phyloP scores from a whole-genome alignment of 2,888 invertebrate genomes.

The Sarcophaga caerulescens region DNA sequence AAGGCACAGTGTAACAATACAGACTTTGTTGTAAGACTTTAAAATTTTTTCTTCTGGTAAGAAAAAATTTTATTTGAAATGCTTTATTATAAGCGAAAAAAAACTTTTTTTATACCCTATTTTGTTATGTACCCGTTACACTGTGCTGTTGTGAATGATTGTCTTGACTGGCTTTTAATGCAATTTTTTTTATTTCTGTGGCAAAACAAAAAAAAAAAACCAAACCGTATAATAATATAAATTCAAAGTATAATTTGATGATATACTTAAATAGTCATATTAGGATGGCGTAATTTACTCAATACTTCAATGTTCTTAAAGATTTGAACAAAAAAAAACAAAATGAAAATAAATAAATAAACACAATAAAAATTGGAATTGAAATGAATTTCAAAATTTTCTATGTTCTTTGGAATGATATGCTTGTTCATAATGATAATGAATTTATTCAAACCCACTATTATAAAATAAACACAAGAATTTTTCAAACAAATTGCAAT shows the following conservation, averaged over 20 bases:
- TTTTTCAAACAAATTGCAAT: neutral
- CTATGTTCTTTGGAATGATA: neutral
- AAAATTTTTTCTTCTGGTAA: too few relatives aligned
- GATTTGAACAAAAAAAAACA: neutral
- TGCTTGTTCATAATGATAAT: too few relatives aligned
- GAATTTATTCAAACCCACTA: neutral
- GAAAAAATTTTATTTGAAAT: too few relatives aligned
- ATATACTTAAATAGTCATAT: constrained; percentile 46
- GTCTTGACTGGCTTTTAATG: neutral
- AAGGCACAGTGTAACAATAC: constrained; percentile 24
- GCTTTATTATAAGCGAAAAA: too few relatives aligned
- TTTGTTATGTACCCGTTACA: neutral
- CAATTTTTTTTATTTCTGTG: neutral
- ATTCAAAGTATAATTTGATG: constrained; percentile 9
- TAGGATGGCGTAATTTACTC: constrained; percentile 51
- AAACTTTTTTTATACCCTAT: neutral
- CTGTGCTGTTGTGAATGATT: neutral
- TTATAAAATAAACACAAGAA: neutral
- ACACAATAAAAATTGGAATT: too few relatives aligned
- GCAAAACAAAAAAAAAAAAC: neutral
- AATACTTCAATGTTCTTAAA: neutral
- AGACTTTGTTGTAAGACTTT: neutral
- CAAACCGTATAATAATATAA: neutral
- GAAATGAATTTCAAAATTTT: neutral
- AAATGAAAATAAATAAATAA: neutral